These are phyloP conservation scores for Sphaerodactylus townsendi DNA, from an alignment of 2,113 vertebrate species.

Conservation along the genomic window DNA sequence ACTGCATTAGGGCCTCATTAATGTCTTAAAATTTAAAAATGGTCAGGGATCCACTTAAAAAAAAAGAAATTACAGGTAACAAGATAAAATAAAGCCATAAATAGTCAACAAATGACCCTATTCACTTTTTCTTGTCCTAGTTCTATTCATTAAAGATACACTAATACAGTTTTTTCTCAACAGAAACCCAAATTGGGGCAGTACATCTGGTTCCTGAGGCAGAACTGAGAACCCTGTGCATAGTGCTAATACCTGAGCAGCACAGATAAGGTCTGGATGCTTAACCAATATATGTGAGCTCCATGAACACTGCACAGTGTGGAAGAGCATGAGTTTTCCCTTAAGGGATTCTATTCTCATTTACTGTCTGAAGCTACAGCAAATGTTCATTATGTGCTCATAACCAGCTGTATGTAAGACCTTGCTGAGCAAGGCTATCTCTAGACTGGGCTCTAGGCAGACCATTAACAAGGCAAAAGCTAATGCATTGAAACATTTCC, in stretches of 20 bases:
- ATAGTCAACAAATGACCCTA: too few species aligned
- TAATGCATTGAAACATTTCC: slow-evolving; percentile 4
- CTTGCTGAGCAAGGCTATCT: neutral
- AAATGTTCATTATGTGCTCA: neutral
- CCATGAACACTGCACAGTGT: neutral
- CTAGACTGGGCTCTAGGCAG: slow-evolving; percentile 7
- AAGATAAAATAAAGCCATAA: too few species aligned
- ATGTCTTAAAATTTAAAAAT: neutral
- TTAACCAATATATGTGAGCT: too few species aligned
- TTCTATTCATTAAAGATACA: neutral
- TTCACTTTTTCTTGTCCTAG: too few species aligned
- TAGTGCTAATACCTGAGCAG: neutral
- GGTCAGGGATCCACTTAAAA: neutral
- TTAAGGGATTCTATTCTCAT: too few species aligned
- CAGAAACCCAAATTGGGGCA: neutral
- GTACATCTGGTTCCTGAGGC: neutral
- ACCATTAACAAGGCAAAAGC: neutral
- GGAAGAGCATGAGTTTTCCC: neutral
- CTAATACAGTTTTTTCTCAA: too few species aligned
- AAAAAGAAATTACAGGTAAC: neutral
- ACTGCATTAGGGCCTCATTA: neutral
- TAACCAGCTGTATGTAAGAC: neutral
- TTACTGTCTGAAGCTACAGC: neutral
- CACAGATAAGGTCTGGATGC: neutral
- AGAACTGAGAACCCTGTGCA: neutral